phyloP scores from a whole-genome alignment of 2,113 vertebrate species.

The Clarias gariepinus region DNA sequence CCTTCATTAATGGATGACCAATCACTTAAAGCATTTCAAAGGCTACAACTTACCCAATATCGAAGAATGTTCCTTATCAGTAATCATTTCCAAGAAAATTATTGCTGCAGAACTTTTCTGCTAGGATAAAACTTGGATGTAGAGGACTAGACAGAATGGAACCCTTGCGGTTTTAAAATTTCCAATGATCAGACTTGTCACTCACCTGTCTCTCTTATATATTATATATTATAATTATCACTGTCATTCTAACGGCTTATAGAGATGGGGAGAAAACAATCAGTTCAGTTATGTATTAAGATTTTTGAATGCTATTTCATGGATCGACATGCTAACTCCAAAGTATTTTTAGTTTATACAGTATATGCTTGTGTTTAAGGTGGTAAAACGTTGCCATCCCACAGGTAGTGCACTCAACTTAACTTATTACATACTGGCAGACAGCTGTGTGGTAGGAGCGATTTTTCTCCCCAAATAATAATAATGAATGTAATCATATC shows the following conservation, averaged over 20 bases:
- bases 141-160: neutral
- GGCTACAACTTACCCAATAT: neutral
- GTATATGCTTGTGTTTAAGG: too few relatives aligned
- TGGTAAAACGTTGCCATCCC: too few relatives aligned
- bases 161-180: neutral
- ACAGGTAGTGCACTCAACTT: too few relatives aligned
- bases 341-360: too few relatives aligned
- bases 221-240: neutral
- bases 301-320: too few relatives aligned
- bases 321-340: too few relatives aligned
- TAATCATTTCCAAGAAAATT: neutral
- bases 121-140: neutral
- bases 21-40: neutral
- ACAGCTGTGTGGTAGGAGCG: too few relatives aligned
- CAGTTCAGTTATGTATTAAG: too few relatives aligned
- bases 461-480: too few relatives aligned
- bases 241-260: neutral
- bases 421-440: too few relatives aligned
- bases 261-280: too few relatives aligned
- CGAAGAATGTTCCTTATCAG: neutral
- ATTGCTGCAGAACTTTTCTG: neutral
- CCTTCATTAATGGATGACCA: constrained; percentile 3
- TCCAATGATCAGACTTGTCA: neutral
- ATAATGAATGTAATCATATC: too few relatives aligned
- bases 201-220: neutral